Percentiles rank a stretch among this genome's conserved stretches.
Conservation (phyloP, 2,888 invertebrate genomes). For the Perithous albicinctus region DNA sequence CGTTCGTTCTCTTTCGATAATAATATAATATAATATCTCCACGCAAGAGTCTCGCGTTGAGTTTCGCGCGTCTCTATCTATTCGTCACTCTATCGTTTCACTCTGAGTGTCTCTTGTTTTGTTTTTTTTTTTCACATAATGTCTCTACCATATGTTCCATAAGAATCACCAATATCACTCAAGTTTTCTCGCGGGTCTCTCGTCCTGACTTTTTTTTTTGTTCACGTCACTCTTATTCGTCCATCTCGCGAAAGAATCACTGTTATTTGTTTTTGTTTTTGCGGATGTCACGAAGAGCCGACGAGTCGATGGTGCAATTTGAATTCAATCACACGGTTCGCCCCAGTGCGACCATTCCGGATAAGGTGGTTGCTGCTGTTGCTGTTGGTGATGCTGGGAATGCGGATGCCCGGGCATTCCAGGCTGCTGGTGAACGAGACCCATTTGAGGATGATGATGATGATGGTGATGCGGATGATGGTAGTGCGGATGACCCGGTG, state of each 20-base stretch:
- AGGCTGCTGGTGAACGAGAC: conserved; percentile 74
- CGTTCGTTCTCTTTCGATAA: conserved; percentile 54
- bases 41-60: conserved; percentile 30
- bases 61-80: neutral
- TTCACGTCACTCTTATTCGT: conserved; percentile 22
- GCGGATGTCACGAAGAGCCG: conserved; percentile 42
- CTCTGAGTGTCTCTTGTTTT: conserved; percentile 9
- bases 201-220: conserved; percentile 19
- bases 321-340: conserved; percentile 80
- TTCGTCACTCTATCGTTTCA: conserved; percentile 22
- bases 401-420: conserved; percentile 67
- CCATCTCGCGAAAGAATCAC: conserved; percentile 10
- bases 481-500: conserved; percentile 84
- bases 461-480: conserved; percentile 78
- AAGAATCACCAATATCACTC: conserved; percentile 37
- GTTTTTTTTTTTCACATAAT: conserved; percentile 14
- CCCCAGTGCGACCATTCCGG: conserved; percentile 72
- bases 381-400: conserved; percentile 74
- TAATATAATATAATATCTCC: conserved; percentile 52
- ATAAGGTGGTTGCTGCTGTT: conserved; percentile 71
- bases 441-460: conserved; percentile 76
- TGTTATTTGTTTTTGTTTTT: too few species aligned
- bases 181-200: conserved; percentile 18
- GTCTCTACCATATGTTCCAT: conserved; percentile 43
- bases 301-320: neutral